Conservation (phyloP, 1,140 invertebrate genomes). For the Apis florea region DNA sequence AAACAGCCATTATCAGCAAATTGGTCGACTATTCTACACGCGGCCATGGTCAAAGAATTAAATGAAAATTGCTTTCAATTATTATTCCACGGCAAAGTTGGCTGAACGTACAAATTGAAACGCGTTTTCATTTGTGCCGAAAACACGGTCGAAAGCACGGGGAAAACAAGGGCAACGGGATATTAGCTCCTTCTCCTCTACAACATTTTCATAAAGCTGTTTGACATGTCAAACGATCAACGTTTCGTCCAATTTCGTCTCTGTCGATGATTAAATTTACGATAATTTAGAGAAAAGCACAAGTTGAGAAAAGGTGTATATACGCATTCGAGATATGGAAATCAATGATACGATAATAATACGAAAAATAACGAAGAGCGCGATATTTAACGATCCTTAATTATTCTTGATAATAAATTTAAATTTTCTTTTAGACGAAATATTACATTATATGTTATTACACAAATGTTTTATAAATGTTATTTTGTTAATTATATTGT, state of each 20-base stretch:
- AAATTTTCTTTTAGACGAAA: too few species aligned
- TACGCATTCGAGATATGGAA: too few species aligned
- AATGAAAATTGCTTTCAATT: slow-evolving; percentile 19
- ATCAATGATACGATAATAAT: too few species aligned
- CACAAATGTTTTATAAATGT: too few species aligned
- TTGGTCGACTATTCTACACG: neutral
- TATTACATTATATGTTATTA: too few species aligned
- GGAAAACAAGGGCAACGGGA: neutral
- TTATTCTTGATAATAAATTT: too few species aligned
- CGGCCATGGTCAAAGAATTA: neutral
- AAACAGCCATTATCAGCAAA: neutral
- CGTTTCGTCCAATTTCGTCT: neutral
- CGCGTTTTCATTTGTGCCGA: slow-evolving; percentile 11
- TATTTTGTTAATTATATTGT: too few species aligned
- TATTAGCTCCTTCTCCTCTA: neutral
- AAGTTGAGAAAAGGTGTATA: too few species aligned
- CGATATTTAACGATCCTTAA: too few species aligned
- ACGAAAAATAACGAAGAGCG: too few species aligned
- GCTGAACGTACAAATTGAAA: slow-evolving; percentile 17
- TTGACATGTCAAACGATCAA: neutral
- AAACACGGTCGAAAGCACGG: neutral
- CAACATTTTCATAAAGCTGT: neutral
- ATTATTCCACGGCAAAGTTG: neutral
- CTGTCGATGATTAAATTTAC: too few species aligned
- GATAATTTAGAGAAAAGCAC: neutral